Evolutionary conservation across 2,797 vertebrate genomes (phyloP).

Genomic region (Furcifer pardalis): DNA sequence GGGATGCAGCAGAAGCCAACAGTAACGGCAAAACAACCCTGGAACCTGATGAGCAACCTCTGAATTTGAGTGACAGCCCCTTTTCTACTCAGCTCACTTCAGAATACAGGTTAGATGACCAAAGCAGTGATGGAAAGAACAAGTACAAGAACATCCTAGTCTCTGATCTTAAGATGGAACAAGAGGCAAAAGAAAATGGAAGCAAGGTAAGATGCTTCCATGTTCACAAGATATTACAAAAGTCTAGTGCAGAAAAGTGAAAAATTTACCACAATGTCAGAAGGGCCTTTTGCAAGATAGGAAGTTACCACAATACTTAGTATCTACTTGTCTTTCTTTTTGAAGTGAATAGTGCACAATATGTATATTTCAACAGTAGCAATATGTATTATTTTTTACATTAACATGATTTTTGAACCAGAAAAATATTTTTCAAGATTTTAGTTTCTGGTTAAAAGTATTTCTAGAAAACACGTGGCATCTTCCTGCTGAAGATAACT

Average conservation of each 20-base stretch:
- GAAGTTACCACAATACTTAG: slow-evolving; percentile 45
- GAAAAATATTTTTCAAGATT: slow-evolving; percentile 14
- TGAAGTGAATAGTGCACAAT: neutral
- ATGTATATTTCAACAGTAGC: slow-evolving; percentile 20
- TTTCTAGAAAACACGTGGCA: slow-evolving; percentile 23
- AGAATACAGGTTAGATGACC: slow-evolving; percentile 82
- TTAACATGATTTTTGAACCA: neutral
- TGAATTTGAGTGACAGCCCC: slow-evolving; percentile 85
- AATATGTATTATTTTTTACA: slow-evolving; percentile 13
- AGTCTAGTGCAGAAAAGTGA: slow-evolving; percentile 50
- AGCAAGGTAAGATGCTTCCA: slow-evolving; percentile 81
- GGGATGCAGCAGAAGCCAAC: slow-evolving; percentile 80
- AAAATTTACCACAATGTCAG: slow-evolving; percentile 14
- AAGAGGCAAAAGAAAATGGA: slow-evolving; percentile 83
- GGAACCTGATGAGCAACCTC: slow-evolving; percentile 83
- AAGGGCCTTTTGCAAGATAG: slow-evolving; percentile 45
- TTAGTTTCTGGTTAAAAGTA: slow-evolving; percentile 15
- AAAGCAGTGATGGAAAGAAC: slow-evolving; percentile 81
- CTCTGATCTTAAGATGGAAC: slow-evolving; percentile 84
- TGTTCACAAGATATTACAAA: slow-evolving; percentile 48
- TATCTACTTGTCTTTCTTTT: slow-evolving; percentile 38
- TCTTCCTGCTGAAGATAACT: neutral
- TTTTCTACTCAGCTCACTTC: slow-evolving; percentile 80
- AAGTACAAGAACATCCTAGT: slow-evolving; percentile 83
- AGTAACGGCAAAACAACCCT: slow-evolving; percentile 79